phyloP scores from a whole-genome alignment of 2,888 invertebrate genomes.

The Enchytraeus crypticus region DNA sequence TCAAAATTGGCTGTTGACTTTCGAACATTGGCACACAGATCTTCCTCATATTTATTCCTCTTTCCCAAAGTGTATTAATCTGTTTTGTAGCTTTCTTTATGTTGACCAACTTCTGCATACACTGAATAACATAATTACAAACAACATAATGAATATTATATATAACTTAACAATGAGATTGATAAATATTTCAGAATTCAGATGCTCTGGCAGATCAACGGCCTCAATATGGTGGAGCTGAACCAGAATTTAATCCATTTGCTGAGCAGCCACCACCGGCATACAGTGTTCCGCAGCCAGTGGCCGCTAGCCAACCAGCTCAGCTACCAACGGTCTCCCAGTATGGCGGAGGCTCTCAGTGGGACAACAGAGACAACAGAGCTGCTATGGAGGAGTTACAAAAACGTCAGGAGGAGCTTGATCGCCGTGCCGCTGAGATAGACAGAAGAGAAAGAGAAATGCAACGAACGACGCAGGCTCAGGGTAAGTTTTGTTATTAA shows the following conservation, averaged over 20 bases:
- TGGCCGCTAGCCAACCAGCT: slow-evolving; percentile 70
- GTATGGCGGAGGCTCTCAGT: slow-evolving; percentile 51
- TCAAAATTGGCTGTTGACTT: too few species aligned
- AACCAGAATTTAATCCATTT: slow-evolving; percentile 88
- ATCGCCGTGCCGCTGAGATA: slow-evolving; percentile 80
- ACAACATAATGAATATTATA: too few species aligned
- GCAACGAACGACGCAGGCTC: slow-evolving; percentile 7
- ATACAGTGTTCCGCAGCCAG: slow-evolving; percentile 54
- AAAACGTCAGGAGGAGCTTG: slow-evolving; percentile 60
- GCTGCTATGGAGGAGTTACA: slow-evolving; percentile 50
- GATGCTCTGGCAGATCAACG: too few species aligned
- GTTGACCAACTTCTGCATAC: too few species aligned
- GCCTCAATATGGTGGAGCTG: slow-evolving; percentile 45
- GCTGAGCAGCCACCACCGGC: slow-evolving; percentile 52
- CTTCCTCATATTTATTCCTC: too few species aligned
- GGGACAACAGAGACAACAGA: background rate
- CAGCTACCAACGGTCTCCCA: slow-evolving; percentile 54
- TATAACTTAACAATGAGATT: too few species aligned
- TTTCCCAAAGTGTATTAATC: too few species aligned
- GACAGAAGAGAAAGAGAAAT: slow-evolving; percentile 74
- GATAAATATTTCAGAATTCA: too few species aligned
- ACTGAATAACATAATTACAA: too few species aligned
- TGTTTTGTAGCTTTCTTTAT: too few species aligned
- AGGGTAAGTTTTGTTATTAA: slow-evolving; percentile 6
- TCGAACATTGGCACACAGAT: too few species aligned